Conservation (phyloP, 1,140 invertebrate genomes). For the Drosophila triauraria region DNA sequence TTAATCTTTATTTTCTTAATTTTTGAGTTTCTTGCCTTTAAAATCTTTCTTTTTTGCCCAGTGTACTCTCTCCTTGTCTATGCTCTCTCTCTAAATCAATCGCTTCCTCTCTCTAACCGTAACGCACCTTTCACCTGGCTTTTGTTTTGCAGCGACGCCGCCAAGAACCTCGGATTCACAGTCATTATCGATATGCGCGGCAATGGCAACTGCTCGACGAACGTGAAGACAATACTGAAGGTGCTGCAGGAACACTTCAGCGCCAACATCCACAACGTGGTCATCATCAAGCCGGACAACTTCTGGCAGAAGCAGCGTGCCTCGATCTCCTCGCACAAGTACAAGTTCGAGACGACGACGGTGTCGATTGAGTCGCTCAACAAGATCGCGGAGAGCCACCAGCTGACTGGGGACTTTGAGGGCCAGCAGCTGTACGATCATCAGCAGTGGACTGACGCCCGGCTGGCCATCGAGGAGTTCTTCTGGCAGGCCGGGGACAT, state of each 20-base stretch:
- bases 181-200: slow-evolving; percentile 98
- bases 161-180: slow-evolving; percentile 95
- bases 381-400: slow-evolving; percentile 95
- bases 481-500: slow-evolving; percentile 97
- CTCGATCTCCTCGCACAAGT: slow-evolving; percentile 98
- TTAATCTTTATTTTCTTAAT: too few species aligned
- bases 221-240: slow-evolving; percentile 98
- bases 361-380: slow-evolving; percentile 97
- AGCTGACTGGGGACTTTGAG: slow-evolving; percentile 97
- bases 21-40: background rate
- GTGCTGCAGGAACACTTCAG: slow-evolving; percentile 98
- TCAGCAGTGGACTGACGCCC: slow-evolving; percentile 97
- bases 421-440: slow-evolving; percentile 98
- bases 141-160: slow-evolving; percentile 91
- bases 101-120: slow-evolving; percentile 30
- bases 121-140: slow-evolving; percentile 69
- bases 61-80: slow-evolving; percentile 13
- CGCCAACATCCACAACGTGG: slow-evolving; percentile 94
- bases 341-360: slow-evolving; percentile 99
- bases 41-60: background rate
- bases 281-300: slow-evolving; percentile 99
- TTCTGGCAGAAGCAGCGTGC: slow-evolving; percentile 99
- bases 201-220: slow-evolving; percentile 94
- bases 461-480: slow-evolving; percentile 97
- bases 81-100: slow-evolving; percentile 26